phyloP scores from a whole-genome alignment of 2,113 vertebrate species.

The Gallinago media region DNA sequence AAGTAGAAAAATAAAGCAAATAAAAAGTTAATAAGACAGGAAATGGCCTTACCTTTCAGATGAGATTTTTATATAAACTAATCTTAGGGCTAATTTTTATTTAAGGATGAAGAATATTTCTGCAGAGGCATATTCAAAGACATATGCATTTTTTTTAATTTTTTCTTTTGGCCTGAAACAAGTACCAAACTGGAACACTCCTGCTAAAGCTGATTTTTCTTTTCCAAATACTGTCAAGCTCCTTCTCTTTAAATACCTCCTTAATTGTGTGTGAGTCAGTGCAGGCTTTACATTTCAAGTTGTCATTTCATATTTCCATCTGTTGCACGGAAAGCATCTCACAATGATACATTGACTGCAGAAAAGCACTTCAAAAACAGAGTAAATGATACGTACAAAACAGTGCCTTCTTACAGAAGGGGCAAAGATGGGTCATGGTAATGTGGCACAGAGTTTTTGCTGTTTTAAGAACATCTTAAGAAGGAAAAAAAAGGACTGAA shows the following conservation, averaged over 20 bases:
- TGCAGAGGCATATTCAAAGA: neutral
- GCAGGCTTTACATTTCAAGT: slow-evolving; percentile 36
- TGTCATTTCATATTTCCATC: slow-evolving; percentile 59
- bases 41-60: slow-evolving; percentile 15
- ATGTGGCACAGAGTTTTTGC: neutral
- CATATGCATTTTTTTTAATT: neutral
- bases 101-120: neutral
- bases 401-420: neutral
- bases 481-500: neutral
- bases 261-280: slow-evolving; percentile 28
- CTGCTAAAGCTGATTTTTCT: neutral
- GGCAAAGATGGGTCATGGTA: neutral
- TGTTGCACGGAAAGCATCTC: slow-evolving; percentile 7
- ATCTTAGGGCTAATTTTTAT: slow-evolving; percentile 20
- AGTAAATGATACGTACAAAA: neutral
- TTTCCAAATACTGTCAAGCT: slow-evolving; percentile 21
- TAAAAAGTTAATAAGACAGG: slow-evolving; percentile 50
- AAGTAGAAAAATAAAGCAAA: slow-evolving; percentile 52
- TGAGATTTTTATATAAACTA: slow-evolving; percentile 12
- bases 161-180: neutral
- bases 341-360: neutral
- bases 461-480: neutral
- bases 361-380: neutral
- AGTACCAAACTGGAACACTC: neutral
- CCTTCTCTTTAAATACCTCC: slow-evolving; percentile 49